Evolutionary conservation across 2,888 invertebrate species (phyloP).

Genomic region (Leucophenga montana): DNA sequence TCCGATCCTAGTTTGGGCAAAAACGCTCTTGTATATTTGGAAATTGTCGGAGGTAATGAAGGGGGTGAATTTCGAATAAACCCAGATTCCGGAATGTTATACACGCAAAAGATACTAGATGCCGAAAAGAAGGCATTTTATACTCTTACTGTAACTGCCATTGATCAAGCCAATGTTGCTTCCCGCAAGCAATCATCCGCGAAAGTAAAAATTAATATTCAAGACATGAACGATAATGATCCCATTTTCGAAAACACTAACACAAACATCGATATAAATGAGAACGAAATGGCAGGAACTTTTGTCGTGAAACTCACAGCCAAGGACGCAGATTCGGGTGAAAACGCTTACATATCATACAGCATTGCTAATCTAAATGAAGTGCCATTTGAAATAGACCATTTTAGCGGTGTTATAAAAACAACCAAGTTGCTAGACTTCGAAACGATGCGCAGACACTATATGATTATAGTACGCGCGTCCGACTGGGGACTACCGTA

Average conservation of each 20-base stretch:
- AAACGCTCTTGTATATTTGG: constrained; percentile 88
- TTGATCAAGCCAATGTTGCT: constrained; percentile 89
- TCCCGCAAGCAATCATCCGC: constrained; percentile 90
- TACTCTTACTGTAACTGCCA: constrained; percentile 90
- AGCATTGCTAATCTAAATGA: constrained; percentile 91
- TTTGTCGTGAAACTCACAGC: constrained; percentile 89
- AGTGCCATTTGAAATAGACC: constrained; percentile 96
- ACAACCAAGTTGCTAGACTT: constrained; percentile 90
- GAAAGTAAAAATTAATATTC: constrained; percentile 89
- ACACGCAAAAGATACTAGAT: constrained; percentile 86
- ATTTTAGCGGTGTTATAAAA: constrained; percentile 91
- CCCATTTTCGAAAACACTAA: constrained; percentile 86
- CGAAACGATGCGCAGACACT: constrained; percentile 90
- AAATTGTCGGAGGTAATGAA: constrained; percentile 93
- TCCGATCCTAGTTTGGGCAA: constrained; percentile 87
- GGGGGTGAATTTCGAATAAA: constrained; percentile 91
- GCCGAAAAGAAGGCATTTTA: constrained; percentile 89
- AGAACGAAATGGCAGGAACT: constrained; percentile 90
- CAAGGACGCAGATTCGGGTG: constrained; percentile 91
- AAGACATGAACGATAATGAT: constrained; percentile 95
- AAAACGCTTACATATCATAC: constrained; percentile 96
- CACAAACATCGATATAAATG: constrained; percentile 83
- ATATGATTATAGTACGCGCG: constrained; percentile 87
- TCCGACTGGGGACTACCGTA: constrained; percentile 96
- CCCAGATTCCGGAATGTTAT: constrained; percentile 90